These are phyloP conservation scores for Heliconius hortense DNA, from an alignment of 2,888 invertebrate genomes.

Conservation along the genomic window DNA sequence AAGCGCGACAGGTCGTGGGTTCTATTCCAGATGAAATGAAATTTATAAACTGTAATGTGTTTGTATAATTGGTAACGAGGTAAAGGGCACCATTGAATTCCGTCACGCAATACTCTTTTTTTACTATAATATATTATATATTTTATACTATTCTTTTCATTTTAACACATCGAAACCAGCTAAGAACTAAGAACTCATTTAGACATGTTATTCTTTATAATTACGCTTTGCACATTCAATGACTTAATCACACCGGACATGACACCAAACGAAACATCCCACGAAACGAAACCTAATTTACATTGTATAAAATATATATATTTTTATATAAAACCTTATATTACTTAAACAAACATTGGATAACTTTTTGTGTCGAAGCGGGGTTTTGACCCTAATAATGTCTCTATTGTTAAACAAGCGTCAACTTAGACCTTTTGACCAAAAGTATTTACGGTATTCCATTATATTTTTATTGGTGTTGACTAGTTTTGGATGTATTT, in stretches of 20 bases:
- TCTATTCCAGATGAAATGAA: too few relatives aligned
- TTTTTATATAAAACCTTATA: not conserved
- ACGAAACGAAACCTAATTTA: not conserved
- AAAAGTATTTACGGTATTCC: not conserved
- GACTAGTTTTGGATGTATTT: not conserved
- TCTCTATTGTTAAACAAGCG: slow-evolving; percentile 8
- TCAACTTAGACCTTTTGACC: slow-evolving; percentile 5
- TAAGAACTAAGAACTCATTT: not conserved
- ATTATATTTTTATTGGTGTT: not conserved
- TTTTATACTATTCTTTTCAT: not conserved
- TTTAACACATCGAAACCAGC: not conserved
- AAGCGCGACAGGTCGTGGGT: too few relatives aligned
- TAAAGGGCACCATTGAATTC: too few relatives aligned
- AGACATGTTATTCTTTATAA: not conserved
- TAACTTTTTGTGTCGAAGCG: not conserved
- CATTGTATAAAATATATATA: not conserved
- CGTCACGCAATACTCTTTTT: not conserved
- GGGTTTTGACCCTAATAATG: not conserved
- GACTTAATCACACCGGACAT: not conserved
- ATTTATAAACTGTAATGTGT: too few relatives aligned
- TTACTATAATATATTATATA: not conserved
- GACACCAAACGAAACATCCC: not conserved
- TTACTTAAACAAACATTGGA: not conserved
- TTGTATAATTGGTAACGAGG: too few relatives aligned
- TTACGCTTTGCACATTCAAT: not conserved